These are phyloP conservation scores for Hippocampus zosterae DNA, from an alignment of 2,113 vertebrate genomes.

Conservation along the genomic window DNA sequence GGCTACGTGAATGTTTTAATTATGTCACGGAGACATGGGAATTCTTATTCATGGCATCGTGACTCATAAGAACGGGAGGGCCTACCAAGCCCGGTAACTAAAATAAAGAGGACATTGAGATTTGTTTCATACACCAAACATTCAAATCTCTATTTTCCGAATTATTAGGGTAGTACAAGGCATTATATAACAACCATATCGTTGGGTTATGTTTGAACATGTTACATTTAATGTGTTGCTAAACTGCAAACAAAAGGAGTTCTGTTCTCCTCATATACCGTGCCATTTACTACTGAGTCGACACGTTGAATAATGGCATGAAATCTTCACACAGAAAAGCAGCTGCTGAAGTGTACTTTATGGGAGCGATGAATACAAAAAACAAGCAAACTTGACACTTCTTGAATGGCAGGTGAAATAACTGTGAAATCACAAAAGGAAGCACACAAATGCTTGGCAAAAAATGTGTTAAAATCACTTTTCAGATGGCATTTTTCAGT, in stretches of 20 bases:
- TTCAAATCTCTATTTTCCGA: constrained; percentile 38
- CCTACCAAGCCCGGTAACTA: constrained; percentile 13
- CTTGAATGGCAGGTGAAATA: constrained; percentile 1
- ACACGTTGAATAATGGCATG: not conserved
- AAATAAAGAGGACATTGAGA: constrained; percentile 40
- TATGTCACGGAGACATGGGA: constrained; percentile 21
- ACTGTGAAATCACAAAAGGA: not conserved
- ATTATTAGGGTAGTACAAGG: not conserved
- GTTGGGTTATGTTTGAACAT: not conserved
- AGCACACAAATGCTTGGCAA: not conserved
- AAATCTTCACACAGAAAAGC: not conserved
- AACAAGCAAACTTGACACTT: not conserved
- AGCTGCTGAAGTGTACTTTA: not conserved
- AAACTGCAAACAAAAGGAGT: not conserved
- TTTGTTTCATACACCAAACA: constrained; percentile 27
- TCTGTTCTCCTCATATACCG: not conserved
- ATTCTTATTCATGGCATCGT: constrained; percentile 23
- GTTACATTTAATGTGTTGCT: not conserved
- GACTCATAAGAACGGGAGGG: constrained; percentile 38
- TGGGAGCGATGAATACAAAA: not conserved
- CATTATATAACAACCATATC: not conserved
- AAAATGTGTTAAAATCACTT: constrained; percentile 37
- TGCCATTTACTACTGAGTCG: not conserved
- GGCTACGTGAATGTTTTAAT: constrained; percentile 11
- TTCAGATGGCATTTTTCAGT: constrained; percentile 38